Evolutionary conservation across 2,113 vertebrate genomes (phyloP).

Genomic region (Ia io): DNA sequence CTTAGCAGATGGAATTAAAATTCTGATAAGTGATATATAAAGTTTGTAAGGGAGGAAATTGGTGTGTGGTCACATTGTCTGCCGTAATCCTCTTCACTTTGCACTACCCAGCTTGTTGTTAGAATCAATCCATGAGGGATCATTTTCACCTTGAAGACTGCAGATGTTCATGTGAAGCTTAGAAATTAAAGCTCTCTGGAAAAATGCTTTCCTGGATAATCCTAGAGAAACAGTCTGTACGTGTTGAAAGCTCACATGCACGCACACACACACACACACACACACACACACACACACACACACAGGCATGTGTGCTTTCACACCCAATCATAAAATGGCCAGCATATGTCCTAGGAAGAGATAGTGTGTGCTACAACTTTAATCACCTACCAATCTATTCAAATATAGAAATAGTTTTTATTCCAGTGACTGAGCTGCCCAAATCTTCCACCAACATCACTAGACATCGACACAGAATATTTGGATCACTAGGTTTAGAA

Average conservation of each 20-base stretch:
- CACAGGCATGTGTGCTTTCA: accelerated
- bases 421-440: background rate
- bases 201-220: background rate
- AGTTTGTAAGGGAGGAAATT: slow-evolving; percentile 49
- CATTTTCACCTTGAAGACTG: slow-evolving; percentile 54
- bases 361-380: background rate
- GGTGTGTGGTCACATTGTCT: background rate
- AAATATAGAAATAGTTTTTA: background rate
- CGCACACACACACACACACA: no score
- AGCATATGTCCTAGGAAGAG: background rate
- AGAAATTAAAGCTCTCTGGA: slow-evolving; percentile 28
- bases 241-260: accelerated
- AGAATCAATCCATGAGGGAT: background rate
- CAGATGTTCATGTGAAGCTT: slow-evolving; percentile 23
- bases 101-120: slow-evolving; percentile 15
- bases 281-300: accelerated
- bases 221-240: background rate
- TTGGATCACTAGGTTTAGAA: background rate
- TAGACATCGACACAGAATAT: background rate
- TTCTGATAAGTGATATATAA: slow-evolving; percentile 56
- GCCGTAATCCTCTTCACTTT: slow-evolving; percentile 26
- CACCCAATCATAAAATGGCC: background rate
- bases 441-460: background rate
- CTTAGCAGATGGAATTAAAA: slow-evolving; percentile 68
- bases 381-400: background rate